Base-by-base conservation (phyloP, 2,888 invertebrate species). In the Patella depressa region DNA sequence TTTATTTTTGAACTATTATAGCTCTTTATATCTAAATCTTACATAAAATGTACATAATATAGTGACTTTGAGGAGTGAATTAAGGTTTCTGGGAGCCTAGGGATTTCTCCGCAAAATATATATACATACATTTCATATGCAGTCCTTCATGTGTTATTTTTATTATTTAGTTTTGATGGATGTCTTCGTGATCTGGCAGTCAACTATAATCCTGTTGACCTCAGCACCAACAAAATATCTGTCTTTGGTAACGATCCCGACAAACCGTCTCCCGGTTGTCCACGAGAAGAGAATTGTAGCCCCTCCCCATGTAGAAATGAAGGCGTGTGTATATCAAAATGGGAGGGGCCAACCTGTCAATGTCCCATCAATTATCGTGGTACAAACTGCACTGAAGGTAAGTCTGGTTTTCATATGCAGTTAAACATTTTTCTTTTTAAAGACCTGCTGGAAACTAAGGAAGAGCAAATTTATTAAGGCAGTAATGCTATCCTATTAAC, bases 201-300 rank as follows among this genome's bases (percentile, higher is more conserved):
- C 75, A 89, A 89, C 82, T 70, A 79, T 11, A 59, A 72, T 11
- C 74, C 75, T 0, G 72, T 88, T n/a, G 82, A 85, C 77, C 82
- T 89, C 34, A 80, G 83, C 76, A 80, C 79, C 17, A 75, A 78
- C 19, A 72, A 80, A 9, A 77, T 80, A 3, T 87, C 88, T 29
- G 79, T 84, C 17, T 84, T 89, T 74, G 87, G 88, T 15, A 87
- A 87, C 78, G 89, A 90, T 79, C 89, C 89, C 34, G 82, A 83
- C 4, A 73, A 77, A 7, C 84, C 89, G 0, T 65, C 74, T 3
- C 80, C 87, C 7, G 88, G 88, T 4, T 90, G 90, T 80, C 80
- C 83, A 14, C 81, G 87, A 45, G 89, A 89, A 71, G 85, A 84
- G 65, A 70, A 70, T 14, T 90, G 90, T 82, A 70, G 72, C 19